These are phyloP conservation scores for Otolemur crassicaudatus DNA, from an alignment of 2,797 vertebrate species.

Conservation along the genomic window DNA sequence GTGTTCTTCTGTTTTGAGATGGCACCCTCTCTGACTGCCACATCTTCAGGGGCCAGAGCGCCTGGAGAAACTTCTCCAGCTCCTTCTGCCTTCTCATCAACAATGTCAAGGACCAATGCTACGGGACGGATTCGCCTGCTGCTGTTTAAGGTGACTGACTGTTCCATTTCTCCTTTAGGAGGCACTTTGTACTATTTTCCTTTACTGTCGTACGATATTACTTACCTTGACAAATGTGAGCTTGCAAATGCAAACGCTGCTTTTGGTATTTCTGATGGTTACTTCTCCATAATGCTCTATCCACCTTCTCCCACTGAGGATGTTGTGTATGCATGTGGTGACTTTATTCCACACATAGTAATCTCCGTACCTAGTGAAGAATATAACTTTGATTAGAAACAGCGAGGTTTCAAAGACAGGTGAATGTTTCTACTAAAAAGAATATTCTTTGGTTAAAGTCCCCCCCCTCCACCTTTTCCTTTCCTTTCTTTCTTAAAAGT, in stretches of 20 bases:
- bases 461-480: background rate
- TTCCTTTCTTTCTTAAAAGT: constrained; percentile 35
- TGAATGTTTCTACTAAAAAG: background rate
- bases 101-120: background rate
- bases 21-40: background rate
- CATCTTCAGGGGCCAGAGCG: background rate
- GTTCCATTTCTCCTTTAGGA: constrained; percentile 7
- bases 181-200: background rate
- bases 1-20: background rate
- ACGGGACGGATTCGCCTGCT: background rate
- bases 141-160: background rate
- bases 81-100: constrained; percentile 13
- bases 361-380: constrained; percentile 93
- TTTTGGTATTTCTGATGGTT: constrained; percentile 97
- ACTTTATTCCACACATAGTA: constrained; percentile 99
- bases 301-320: constrained; percentile 98
- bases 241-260: constrained; percentile 97
- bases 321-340: constrained; percentile 99
- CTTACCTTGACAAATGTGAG: constrained; percentile 98
- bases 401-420: background rate
- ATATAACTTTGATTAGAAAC: constrained; percentile 18
- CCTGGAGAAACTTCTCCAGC: background rate
- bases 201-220: background rate
- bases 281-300: constrained; percentile 99
- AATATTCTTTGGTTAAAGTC: constrained; percentile 24